phyloP scores from a whole-genome alignment of 92 coral and sea anemone genomes.

The Muricea muricata region DNA sequence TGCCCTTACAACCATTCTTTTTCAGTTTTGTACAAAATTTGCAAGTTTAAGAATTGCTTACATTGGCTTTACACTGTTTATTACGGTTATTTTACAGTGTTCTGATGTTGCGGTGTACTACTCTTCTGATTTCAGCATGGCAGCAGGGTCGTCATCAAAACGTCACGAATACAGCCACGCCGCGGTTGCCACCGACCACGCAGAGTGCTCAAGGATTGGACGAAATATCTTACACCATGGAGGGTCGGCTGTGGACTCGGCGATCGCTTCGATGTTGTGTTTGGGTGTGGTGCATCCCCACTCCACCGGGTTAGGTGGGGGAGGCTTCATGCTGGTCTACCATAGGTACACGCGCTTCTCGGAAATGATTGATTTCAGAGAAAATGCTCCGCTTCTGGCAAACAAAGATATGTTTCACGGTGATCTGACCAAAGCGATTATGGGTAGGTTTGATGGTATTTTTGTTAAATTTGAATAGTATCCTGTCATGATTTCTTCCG shows the following conservation, averaged over 20 bases:
- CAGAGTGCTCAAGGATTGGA: slow-evolving; percentile 81
- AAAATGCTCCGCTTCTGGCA: slow-evolving; percentile 87
- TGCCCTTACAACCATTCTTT: no score
- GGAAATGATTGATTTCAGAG: slow-evolving; percentile 97
- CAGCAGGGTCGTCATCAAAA: slow-evolving; percentile 18
- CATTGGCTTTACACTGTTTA: no score
- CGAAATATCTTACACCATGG: slow-evolving; percentile 71
- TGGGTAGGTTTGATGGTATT: slow-evolving; percentile 60
- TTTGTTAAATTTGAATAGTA: neutral
- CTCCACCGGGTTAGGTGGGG: slow-evolving; percentile 97
- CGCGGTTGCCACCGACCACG: slow-evolving; percentile 92
- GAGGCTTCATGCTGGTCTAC: slow-evolving; percentile 97
- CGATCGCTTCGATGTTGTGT: slow-evolving; percentile 86
- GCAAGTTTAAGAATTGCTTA: no score
- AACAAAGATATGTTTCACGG: slow-evolving; percentile 87
- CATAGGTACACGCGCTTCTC: slow-evolving; percentile 56
- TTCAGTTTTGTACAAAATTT: no score
- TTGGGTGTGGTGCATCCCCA: slow-evolving; percentile 94
- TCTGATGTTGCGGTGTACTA: no score
- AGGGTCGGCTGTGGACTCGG: slow-evolving; percentile 96
- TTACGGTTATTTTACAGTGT: no score
- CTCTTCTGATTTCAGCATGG: slow-evolving; percentile 4
- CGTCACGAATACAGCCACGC: slow-evolving; percentile 75
- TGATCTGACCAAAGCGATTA: slow-evolving; percentile 84
- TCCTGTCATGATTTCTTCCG: neutral